These are phyloP conservation scores for Scomber japonicus DNA, from an alignment of 2,113 vertebrate species.

Conservation along the genomic window DNA sequence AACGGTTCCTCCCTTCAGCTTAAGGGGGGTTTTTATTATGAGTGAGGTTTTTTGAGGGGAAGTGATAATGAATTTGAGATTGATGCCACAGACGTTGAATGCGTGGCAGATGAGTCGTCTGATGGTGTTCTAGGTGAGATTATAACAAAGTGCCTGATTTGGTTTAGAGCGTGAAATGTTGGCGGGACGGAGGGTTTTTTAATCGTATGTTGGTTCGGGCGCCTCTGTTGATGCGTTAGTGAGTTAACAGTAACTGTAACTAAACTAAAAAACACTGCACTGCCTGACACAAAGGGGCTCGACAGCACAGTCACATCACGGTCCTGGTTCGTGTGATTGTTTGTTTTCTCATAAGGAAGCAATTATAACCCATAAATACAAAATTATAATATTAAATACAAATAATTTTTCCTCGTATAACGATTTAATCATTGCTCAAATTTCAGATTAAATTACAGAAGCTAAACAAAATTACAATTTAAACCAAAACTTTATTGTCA, in stretches of 20 bases:
- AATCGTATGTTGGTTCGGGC: constrained; percentile 15
- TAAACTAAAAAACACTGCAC: not conserved
- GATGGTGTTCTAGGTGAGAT: constrained; percentile 6
- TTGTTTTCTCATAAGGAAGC: not conserved
- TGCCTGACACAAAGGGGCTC: not conserved
- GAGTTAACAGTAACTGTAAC: not conserved
- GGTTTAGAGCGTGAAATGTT: constrained; percentile 13
- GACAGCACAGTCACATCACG: not conserved
- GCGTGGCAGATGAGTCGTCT: not conserved
- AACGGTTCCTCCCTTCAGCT: not conserved
- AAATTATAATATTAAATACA: too few relatives aligned
- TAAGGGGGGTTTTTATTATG: not conserved
- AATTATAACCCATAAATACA: not conserved
- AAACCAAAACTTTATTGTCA: too few relatives aligned
- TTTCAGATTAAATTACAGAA: not conserved
- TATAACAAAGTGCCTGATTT: constrained; percentile 73
- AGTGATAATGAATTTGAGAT: constrained; percentile 24
- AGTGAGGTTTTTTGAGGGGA: constrained; percentile 21
- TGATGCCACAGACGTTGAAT: not conserved
- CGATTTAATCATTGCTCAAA: too few relatives aligned
- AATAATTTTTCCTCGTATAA: too few relatives aligned
- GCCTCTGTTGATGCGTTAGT: not conserved
- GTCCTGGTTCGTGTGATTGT: not conserved
- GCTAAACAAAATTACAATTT: not conserved
- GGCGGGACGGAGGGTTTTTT: constrained; percentile 22